Conservation (phyloP, 2,113 vertebrate genomes). For the Chaenogobius annularis region DNA sequence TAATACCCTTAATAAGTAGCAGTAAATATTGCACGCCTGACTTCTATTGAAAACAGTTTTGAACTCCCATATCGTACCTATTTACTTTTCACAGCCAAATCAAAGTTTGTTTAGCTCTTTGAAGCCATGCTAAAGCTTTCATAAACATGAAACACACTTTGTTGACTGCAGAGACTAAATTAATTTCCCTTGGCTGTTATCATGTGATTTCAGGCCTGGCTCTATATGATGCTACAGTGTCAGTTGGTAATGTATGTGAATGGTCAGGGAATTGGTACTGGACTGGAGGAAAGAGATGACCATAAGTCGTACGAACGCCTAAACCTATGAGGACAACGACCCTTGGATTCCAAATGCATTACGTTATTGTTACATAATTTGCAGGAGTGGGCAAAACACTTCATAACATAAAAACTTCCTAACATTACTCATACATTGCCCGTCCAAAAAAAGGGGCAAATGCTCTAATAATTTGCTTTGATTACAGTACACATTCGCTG, state of each 20-base stretch:
- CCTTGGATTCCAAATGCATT: neutral
- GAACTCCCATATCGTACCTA: neutral
- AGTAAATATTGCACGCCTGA: neutral
- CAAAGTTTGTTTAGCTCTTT: constrained; percentile 45
- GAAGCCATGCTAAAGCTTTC: constrained; percentile 30
- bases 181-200: constrained; percentile 29
- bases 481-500: too few species aligned
- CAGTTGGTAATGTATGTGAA: constrained; percentile 9
- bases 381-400: neutral
- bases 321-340: too few species aligned
- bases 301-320: too few species aligned
- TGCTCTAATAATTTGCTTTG: too few species aligned
- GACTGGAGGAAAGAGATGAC: constrained; percentile 28
- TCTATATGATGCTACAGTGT: neutral
- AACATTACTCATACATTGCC: too few species aligned
- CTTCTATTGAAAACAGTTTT: neutral
- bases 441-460: too few species aligned
- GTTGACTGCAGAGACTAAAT: constrained; percentile 31
- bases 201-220: neutral
- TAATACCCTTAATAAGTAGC: neutral
- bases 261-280: constrained; percentile 9
- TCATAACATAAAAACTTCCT: neutral
- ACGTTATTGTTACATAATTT: neutral
- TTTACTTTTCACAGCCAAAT: constrained; percentile 13
- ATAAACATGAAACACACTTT: constrained; percentile 49